phyloP scores from a whole-genome alignment of 2,113 vertebrate genomes.

The Peromyscus polionotus region DNA sequence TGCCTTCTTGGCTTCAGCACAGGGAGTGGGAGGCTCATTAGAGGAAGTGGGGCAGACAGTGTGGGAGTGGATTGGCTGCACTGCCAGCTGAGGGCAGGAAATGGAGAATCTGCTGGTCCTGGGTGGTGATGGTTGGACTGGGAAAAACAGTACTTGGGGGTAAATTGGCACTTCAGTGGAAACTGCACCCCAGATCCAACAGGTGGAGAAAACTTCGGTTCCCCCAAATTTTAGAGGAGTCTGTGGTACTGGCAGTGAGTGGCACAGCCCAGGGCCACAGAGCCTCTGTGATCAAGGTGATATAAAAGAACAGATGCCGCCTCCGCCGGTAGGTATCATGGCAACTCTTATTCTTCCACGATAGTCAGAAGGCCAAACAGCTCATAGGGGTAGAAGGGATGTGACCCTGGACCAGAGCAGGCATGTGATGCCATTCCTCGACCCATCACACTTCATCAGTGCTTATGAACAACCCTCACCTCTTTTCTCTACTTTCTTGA shows the following conservation, averaged over 20 bases:
- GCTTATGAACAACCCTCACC: background rate
- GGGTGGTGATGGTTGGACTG: rapidly evolving
- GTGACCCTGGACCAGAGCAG: background rate
- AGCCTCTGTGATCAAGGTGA: background rate
- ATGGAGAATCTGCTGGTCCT: background rate
- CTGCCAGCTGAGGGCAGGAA: background rate
- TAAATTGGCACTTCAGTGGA: background rate
- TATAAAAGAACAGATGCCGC: background rate
- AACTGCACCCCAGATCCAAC: background rate
- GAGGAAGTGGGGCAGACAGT: background rate
- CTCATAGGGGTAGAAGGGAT: background rate
- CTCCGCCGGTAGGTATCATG: background rate
- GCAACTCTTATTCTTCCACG: background rate
- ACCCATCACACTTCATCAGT: rapidly evolving
- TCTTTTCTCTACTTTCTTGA: background rate
- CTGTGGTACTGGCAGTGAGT: background rate
- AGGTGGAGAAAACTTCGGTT: background rate
- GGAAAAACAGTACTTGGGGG: background rate
- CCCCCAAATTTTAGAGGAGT: background rate
- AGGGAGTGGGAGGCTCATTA: background rate
- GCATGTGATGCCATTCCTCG: too few species aligned
- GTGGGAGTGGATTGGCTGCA: background rate
- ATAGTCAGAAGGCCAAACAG: background rate
- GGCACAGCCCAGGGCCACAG: background rate
- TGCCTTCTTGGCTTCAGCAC: background rate